phyloP scores from a whole-genome alignment of 2,113 vertebrate species.

The Thamnaconus septentrionalis region DNA sequence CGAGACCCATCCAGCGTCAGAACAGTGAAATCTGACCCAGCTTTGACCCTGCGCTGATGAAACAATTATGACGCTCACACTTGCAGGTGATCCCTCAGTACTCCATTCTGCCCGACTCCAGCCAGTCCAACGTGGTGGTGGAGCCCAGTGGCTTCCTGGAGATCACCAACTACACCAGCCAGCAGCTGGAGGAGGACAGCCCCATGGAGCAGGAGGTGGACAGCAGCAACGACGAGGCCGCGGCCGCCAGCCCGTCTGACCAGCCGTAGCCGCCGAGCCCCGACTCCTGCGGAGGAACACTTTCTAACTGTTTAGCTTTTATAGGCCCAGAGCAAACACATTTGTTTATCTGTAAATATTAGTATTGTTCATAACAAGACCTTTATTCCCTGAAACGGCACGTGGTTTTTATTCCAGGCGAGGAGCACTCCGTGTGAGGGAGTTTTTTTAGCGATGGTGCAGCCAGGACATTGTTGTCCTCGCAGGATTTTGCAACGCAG shows the following conservation, averaged over 20 bases:
- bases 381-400: too few species aligned
- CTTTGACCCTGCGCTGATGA: neutral
- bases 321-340: neutral
- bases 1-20: too few species aligned
- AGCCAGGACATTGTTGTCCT: slow-evolving; percentile 12
- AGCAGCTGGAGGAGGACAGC: slow-evolving; percentile 92
- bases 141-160: slow-evolving; percentile 98
- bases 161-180: slow-evolving; percentile 97
- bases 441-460: slow-evolving; percentile 4
- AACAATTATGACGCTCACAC: neutral
- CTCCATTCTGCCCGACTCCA: slow-evolving; percentile 94
- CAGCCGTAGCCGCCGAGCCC: slow-evolving; percentile 70
- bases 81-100: slow-evolving; percentile 95
- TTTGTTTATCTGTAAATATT: slow-evolving; percentile 37
- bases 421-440: too few species aligned
- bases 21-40: too few species aligned
- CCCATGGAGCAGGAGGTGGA: slow-evolving; percentile 90
- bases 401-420: too few species aligned
- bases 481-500: neutral
- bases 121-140: slow-evolving; percentile 95
- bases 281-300: neutral
- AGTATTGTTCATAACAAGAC: slow-evolving; percentile 21
- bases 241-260: slow-evolving; percentile 82
- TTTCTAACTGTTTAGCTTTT: neutral
- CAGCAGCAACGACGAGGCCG: slow-evolving; percentile 90